Base-by-base conservation (phyloP, 2,888 invertebrate species). In the Drosophila nr. medialis region DNA sequence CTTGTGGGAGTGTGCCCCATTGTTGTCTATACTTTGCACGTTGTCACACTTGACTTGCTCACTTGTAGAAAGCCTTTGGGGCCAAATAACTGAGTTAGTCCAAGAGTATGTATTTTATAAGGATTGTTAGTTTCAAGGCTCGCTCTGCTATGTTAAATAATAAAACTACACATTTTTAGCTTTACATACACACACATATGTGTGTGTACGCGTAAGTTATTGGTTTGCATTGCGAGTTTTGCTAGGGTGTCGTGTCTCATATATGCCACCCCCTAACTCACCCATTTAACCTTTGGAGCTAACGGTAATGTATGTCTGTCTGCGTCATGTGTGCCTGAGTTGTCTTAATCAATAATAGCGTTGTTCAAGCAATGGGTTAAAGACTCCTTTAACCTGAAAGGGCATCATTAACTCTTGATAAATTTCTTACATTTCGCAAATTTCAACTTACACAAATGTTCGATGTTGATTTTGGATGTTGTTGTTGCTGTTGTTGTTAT, bases 271-370 rank as follows among this genome's bases (percentile, higher is more conserved):
- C 24, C 24, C 54, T n/a, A 54, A 42, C 40, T 27, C 58, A 48
- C 45, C 54, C 67, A 50, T 29, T 34, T 24, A 18, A 42, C 15
- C 38, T 42, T 27, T 34, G 45, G 27, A 48, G 29, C 63, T 76
- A 68, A 76, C 64, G 73, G 69, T 65, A 72, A 72, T 72, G 80
- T 67, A 72, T 71, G 67, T 72, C 69, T 70, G 72, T 72, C 69
- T 73, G 69, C 55, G 61, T 53, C 69, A 48, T 67, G 48, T 62
- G 55, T 45, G 48, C 34, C 58, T 55, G 62, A 48, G 36, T 59
- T 78, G 75, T 74, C 81, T 78, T 76, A 85, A 85, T 86, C 84
- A 83, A 85, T 85, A 85, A 70, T 32, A 63, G 50, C 49, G 59
- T 60, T 75, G 70, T 59, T 70, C 45, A 67, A 64, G 50, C 65